Conservation (phyloP, 2,113 vertebrate genomes). For the Tenebrosternarchus preto region DNA sequence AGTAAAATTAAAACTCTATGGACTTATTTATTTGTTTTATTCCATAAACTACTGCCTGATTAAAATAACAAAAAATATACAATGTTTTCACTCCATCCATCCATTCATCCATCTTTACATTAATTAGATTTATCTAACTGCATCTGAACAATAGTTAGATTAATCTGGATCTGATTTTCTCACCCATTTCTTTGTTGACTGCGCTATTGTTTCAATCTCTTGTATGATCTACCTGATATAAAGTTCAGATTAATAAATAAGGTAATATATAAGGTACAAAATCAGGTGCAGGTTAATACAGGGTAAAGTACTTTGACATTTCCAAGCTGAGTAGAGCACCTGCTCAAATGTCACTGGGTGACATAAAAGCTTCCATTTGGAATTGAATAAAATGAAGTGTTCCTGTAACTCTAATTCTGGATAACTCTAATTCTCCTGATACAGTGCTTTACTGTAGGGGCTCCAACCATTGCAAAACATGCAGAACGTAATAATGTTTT, state of each 20-base stretch:
- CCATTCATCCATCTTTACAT: too few relatives aligned
- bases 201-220: not conserved
- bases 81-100: too few relatives aligned
- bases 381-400: not conserved
- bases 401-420: not conserved
- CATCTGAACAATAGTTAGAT: not conserved
- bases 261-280: slow-evolving; percentile 3
- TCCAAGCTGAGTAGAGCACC: not conserved
- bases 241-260: not conserved
- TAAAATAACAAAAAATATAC: too few relatives aligned
- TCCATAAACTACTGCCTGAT: too few relatives aligned
- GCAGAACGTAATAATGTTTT: not conserved
- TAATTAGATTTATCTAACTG: not conserved
- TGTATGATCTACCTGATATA: slow-evolving; percentile 2
- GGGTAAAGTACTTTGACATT: not conserved
- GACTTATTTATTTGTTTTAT: too few relatives aligned
- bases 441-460: too few relatives aligned
- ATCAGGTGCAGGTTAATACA: slow-evolving; percentile 13
- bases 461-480: not conserved
- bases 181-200: not conserved
- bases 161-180: not conserved
- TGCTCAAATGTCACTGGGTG: not conserved
- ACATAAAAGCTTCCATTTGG: not conserved
- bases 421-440: not conserved
- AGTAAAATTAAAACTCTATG: too few relatives aligned